Evolutionary conservation across 2,113 vertebrate species (phyloP), one percentile per base, ranked within the genome.

Genomic region (Eurystomus gularis): DNA sequence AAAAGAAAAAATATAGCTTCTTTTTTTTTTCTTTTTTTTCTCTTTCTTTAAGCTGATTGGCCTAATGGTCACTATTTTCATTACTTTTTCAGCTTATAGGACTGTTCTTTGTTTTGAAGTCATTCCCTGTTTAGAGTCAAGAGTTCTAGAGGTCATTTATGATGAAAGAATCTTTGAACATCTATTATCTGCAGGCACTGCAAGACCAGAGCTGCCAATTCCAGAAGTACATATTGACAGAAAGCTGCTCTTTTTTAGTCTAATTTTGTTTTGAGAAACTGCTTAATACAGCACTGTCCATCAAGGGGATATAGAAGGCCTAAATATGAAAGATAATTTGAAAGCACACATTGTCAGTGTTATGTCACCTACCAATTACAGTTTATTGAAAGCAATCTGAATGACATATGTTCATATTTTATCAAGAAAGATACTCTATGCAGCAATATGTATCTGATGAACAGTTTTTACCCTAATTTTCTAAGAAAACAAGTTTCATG

Each of bases 181-280:
- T 88, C 52, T 64, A 82, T 92, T 97, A 86, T 97, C 51, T 78
- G 10, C 33, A 96, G 88, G 82, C 77, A 87, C 46, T 84, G 35
- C 80, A 95, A 96, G 61, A 97, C 96, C 95, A 96, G 87, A 97
- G 89, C 51, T 98, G 96, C 95, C 97, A 95, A 92, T 93, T 95
- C 23, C 71, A 93, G 82, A 96, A 90, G 60, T 71, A 54, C 16
- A 72, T 93, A 85, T 92, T 96, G 96, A 96, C 85, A 97, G 88
- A 93, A 97, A 95, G 93, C 40, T 87, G 33, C 25, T 95, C 68
- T 66, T 92, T 96, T 95, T 94, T 33, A 93, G 72, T 86, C 58
- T 97, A 94, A 94, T 96, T 97, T 97, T 96, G 54, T 93, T 97
- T 95, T 93, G 85, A 97, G 93, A 96, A 96, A 91, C 85, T 86